phyloP scores from a whole-genome alignment of 2,888 invertebrate genomes.

The Heliconius hortense region DNA sequence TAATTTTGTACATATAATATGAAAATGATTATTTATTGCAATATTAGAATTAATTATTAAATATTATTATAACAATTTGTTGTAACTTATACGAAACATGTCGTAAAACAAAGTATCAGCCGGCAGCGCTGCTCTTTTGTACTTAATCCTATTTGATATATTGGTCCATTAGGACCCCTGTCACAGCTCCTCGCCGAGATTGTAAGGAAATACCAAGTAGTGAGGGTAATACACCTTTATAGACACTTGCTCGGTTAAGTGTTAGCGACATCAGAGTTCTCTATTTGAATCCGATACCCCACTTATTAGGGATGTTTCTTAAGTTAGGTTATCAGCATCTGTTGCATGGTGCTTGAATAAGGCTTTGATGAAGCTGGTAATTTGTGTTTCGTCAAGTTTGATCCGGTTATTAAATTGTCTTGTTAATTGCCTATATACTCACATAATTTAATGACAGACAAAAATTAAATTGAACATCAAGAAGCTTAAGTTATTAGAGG shows the following conservation, averaged over 20 bases:
- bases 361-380: not conserved
- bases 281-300: conserved; percentile 9
- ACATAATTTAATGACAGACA: not conserved
- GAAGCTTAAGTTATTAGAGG: too few relatives aligned
- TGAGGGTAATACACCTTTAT: conserved; percentile 59
- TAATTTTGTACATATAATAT: too few relatives aligned
- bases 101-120: conserved; percentile 62
- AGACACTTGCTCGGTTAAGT: conserved; percentile 43
- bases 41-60: conserved; percentile 37
- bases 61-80: conserved; percentile 52
- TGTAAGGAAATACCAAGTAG: conserved; percentile 69
- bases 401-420: not conserved
- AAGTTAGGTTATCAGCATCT: not conserved
- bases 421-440: not conserved
- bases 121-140: conserved; percentile 70
- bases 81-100: conserved; percentile 56
- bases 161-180: conserved; percentile 74
- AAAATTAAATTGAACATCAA: not conserved
- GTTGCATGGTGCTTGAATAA: not conserved
- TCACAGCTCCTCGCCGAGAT: conserved; percentile 65
- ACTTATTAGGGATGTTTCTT: conserved; percentile 7
- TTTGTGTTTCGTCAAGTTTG: not conserved
- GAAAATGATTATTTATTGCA: too few relatives aligned
- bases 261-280: conserved; percentile 16
- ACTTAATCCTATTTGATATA: conserved; percentile 79